Evolutionary conservation across 2,797 vertebrate genomes (phyloP), one percentile per base, ranked within the genome.

Genomic region (Serranus cabrilla): DNA sequence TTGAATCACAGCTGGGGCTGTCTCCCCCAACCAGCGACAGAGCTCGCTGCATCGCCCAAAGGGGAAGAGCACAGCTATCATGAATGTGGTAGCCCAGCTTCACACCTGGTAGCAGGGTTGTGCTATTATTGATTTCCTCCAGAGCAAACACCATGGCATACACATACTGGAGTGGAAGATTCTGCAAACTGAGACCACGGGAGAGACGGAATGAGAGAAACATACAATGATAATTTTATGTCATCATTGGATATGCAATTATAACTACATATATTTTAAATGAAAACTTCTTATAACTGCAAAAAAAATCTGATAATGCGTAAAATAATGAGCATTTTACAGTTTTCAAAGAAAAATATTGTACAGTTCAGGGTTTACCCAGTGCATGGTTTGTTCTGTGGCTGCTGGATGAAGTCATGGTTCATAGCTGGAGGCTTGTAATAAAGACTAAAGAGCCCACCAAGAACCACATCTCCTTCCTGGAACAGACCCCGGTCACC

Each of bases 391-490:
- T 75, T 74, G 56, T 91, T 71, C 39, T 79, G 11, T 0, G 92
- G 90, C 25, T 46, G 73, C 45, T 62, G 50, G 39, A 74, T 90
- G 65, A 93, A 95, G 61, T 82, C 75, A 4, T 85, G 46, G 20
- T 91, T 80, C 52, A 66, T 71, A 34, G 39, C 57, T 45, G 88
- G 78, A 51, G 91, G 85, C 12, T 76, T 59, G 59, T 87, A 87
- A 72, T 89, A 82, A 51, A 96, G 20, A 70, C 64, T 93, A 64
- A 95, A 94, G 49, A 95, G 92, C 11, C 92, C 93, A 10, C 95
- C 94, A 1, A 96, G 87, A 42, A 95, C 45, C 27, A 96, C 66
- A 51, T 96, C 94, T 39, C 94, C 95, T 65, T 94, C 88, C 84
- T 94, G 89, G 72, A 87, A 94, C 71, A 95, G 82, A 70, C 91